A percentile compares a stretch with the other conserved stretches of the same genome.
Evolutionary conservation across 2,797 vertebrate genomes (phyloP).

Genomic region (Anguilla anguilla): DNA sequence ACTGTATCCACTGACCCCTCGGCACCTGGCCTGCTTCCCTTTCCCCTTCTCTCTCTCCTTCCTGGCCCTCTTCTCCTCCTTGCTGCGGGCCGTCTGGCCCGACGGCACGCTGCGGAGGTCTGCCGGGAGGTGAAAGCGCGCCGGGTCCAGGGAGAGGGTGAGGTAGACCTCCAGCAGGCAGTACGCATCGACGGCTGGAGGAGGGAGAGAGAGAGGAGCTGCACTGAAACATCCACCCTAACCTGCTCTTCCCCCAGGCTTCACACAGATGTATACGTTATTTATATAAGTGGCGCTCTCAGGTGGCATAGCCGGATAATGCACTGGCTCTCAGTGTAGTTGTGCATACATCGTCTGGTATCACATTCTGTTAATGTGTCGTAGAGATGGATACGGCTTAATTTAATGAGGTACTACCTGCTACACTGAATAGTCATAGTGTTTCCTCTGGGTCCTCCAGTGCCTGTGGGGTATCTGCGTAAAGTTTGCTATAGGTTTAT

Average conservation of each 20-base stretch:
- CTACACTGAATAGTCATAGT: neutral
- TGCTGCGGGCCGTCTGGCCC: slow-evolving; percentile 28
- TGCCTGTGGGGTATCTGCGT: neutral
- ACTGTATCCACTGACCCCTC: slow-evolving; percentile 13
- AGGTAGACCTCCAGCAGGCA: slow-evolving; percentile 83
- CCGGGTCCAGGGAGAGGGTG: slow-evolving; percentile 67
- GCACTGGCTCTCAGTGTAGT: neutral
- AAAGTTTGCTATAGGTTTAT: neutral
- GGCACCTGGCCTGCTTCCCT: slow-evolving; percentile 35
- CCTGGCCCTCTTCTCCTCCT: slow-evolving; percentile 55
- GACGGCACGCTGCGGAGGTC: slow-evolving; percentile 59
- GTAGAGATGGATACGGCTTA: neutral
- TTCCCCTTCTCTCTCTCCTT: slow-evolving; percentile 57
- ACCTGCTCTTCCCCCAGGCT: neutral
- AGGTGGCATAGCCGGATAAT: neutral
- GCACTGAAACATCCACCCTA: neutral
- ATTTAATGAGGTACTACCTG: neutral
- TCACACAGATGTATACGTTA: no score
- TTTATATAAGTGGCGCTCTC: neutral
- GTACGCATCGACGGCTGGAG: slow-evolving; percentile 79
- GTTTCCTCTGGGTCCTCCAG: neutral
- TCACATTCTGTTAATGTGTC: neutral
- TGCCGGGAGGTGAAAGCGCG: slow-evolving; percentile 66
- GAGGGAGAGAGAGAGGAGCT: neutral
- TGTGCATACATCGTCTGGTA: neutral